Conservation (phyloP, 2,888 invertebrate genomes). For the Heliothis peltigera region DNA sequence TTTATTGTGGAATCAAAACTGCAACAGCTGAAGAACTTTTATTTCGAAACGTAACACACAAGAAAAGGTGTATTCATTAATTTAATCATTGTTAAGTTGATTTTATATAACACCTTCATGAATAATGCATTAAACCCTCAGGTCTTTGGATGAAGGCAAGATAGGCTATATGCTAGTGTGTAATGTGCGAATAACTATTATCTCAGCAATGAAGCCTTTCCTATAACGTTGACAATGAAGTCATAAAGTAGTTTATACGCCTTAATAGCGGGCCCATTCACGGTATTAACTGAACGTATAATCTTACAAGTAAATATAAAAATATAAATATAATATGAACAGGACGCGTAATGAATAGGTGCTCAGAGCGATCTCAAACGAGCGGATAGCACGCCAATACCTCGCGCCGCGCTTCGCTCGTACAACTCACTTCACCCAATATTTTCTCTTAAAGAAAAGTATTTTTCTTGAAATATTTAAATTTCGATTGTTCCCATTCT, state of each 20-base stretch:
- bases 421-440: constrained; percentile 68
- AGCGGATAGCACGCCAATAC: constrained; percentile 34
- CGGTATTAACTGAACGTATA: constrained; percentile 40
- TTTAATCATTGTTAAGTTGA: neutral
- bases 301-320: constrained; percentile 40
- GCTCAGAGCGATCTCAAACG: constrained; percentile 46
- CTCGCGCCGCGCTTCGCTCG: constrained; percentile 17
- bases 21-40: constrained; percentile 31
- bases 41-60: constrained; percentile 35
- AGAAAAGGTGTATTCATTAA: neutral
- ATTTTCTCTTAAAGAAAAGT: constrained; percentile 68
- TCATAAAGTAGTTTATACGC: constrained; percentile 49
- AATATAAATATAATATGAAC: constrained; percentile 31
- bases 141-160: constrained; percentile 3
- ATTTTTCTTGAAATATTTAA: constrained; percentile 84
- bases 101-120: neutral
- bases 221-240: constrained; percentile 49
- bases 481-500: constrained; percentile 86
- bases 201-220: neutral
- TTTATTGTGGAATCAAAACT: constrained; percentile 71
- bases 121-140: constrained; percentile 3
- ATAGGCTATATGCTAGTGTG: neutral
- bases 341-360: constrained; percentile 30
- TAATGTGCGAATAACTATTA: neutral
- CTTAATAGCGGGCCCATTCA: constrained; percentile 30